Evolutionary conservation across 2,888 invertebrate genomes (phyloP), one percentile per base, ranked within the genome.

Genomic region (Macrophya alboannulata): DNA sequence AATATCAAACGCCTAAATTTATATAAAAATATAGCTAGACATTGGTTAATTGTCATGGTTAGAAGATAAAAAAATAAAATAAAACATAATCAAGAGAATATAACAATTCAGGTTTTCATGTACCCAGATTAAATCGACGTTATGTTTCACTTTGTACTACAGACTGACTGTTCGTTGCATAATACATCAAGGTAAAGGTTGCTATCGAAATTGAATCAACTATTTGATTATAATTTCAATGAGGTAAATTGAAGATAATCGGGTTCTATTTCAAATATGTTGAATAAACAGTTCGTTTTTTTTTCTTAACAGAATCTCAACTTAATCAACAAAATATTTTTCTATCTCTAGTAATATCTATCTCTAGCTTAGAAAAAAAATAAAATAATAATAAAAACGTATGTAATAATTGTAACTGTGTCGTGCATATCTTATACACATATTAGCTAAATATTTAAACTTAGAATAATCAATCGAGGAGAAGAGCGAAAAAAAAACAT

Each of bases 251-350:
- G 37, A 37, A 15, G 17, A 72, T 40, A 72, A 9, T 37, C 71
- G 10, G 43, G n/a, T 37, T 72, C 71, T 37, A 43, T 31, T 72
- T 72, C 17, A 2, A 72, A n/a, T 72, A 37, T n/a, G 6, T 37
- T 9, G 3, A 72, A 72, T 43, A n/a, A 72, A 55, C 55, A n/a
- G n/a, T n/a, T n/a, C n/a, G 6, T 40, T 21, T 40, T 37, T 43
- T 40, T 15, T 17, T 72, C n/a, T 43, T 45, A 12, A n/a, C 21
- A 45, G 74, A 74, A 45, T 77, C 17, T 55, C 17, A 37, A 55
- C 10, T 12, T 55, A 55, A 31, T 77, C 51, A 77, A 37, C 8
- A 25, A 77, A 77, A 77, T 77, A 77, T 77, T 77, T 77, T 77
- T 77, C 55, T 31, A 77, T 55, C 77, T 17, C 37, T 31, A 55